Conservation (phyloP, 2,888 invertebrate species). For the Hypomecis atomaria region DNA sequence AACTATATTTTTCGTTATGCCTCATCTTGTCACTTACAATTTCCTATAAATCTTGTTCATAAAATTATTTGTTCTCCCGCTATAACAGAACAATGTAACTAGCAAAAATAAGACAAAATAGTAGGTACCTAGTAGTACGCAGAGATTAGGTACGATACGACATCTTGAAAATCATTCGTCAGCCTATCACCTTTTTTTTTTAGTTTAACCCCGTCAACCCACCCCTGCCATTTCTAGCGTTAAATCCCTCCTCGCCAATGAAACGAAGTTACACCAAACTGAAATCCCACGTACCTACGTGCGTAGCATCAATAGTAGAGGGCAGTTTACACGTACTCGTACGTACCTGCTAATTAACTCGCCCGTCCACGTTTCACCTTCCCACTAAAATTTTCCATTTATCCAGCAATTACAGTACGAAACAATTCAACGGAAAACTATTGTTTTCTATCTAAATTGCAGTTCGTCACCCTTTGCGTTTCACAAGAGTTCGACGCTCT, state of each 20-base stretch:
- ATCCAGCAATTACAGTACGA: neutral
- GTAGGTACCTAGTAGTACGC: too few species aligned
- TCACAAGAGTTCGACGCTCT: slow-evolving; percentile 29
- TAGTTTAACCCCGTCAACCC: neutral
- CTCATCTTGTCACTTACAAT: neutral
- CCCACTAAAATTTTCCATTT: slow-evolving; percentile 7
- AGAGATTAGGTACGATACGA: too few species aligned
- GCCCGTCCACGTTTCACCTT: slow-evolving; percentile 25
- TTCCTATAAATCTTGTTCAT: neutral
- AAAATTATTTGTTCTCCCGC: too few species aligned
- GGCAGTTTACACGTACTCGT: slow-evolving; percentile 2
- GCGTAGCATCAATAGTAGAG: slow-evolving; percentile 17
- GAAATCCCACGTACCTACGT: slow-evolving; percentile 32
- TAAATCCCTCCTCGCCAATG: slow-evolving; percentile 6
- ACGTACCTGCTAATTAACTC: slow-evolving; percentile 34
- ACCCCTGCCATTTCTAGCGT: slow-evolving; percentile 10
- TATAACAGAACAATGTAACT: too few species aligned
- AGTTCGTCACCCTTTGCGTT: slow-evolving; percentile 23
- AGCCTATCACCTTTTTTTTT: too few species aligned
- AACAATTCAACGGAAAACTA: slow-evolving; percentile 6
- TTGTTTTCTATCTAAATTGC: slow-evolving; percentile 17
- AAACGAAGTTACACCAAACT: slow-evolving; percentile 23
- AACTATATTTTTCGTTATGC: neutral
- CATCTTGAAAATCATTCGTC: too few species aligned
- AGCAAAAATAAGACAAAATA: too few species aligned